Evolutionary conservation across 2,113 vertebrate species (phyloP).

Genomic region (Hemicordylus capensis): DNA sequence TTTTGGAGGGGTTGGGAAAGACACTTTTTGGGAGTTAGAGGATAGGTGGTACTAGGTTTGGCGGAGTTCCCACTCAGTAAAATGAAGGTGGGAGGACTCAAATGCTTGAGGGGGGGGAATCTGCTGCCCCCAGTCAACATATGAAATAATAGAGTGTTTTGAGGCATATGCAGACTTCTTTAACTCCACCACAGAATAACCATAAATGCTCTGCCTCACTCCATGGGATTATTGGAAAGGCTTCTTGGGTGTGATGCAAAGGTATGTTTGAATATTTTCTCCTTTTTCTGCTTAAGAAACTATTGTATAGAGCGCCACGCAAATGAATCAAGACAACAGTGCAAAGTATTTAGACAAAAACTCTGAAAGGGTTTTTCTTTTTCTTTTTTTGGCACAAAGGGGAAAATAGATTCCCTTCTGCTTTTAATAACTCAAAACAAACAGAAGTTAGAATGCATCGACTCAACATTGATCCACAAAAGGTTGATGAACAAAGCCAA

Average conservation of each 20-base stretch:
- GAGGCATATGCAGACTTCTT: background rate
- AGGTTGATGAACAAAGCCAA: constrained; percentile 41
- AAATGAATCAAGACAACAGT: constrained; percentile 63
- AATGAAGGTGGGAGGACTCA: too few relatives aligned
- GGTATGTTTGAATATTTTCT: background rate
- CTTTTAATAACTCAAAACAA: constrained; percentile 65
- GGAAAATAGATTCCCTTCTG: constrained; percentile 51
- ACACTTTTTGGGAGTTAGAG: too few relatives aligned
- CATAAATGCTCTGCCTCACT: background rate
- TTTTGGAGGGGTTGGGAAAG: too few relatives aligned
- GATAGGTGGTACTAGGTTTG: too few relatives aligned
- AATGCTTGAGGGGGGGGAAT: too few relatives aligned
- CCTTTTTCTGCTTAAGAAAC: background rate
- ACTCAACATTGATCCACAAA: constrained; percentile 50
- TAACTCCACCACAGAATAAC: background rate
- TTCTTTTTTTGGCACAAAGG: constrained; percentile 48
- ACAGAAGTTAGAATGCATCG: constrained; percentile 66
- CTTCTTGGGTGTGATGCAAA: background rate
- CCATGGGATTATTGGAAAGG: background rate
- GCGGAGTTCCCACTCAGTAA: too few relatives aligned
- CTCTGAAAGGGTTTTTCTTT: constrained; percentile 45
- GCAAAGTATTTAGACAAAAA: constrained; percentile 58
- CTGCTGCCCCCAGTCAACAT: background rate
- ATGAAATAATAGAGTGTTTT: background rate
- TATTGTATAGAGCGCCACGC: background rate